Base-by-base conservation (phyloP, 2,797 vertebrate genomes). In the Poecile montanus region DNA sequence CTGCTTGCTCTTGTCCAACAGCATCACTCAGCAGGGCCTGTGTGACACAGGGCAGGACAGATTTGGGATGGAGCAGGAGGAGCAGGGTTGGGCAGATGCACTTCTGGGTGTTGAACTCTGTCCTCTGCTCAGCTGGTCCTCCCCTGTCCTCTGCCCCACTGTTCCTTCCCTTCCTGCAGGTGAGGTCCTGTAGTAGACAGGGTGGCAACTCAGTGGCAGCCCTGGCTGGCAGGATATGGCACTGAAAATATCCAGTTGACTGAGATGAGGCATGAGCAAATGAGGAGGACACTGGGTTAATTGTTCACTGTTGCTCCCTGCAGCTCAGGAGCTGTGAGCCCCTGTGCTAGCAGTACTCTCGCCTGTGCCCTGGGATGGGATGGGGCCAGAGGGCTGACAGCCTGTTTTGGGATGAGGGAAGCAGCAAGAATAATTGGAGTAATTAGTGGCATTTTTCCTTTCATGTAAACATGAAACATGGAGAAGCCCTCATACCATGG, bases 31-130 rank as follows among this genome's bases (percentile, higher is more conserved):
- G 42, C 32, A 5, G 2, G 50, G 47, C 38, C 48, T 4, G 1
- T n/a, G 62, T 0, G 5, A 74, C 2, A 1, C 1, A 0, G 30
- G 75, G 45, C 63, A 91, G 85, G 44, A 36, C 5, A 16, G n/a
- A 40, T 76, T 73, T 63, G 71, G 48, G 65, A 87, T 67, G 61
- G 36, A 88, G 65, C 42, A 77, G 50, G n/a, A 10, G 0, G 36
- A 58, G 9, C 40, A 94, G 71, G 92, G 75, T 53, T 82, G 67
- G 78, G 60, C 40, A 53, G 44, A 83, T 3, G 2, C 12, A 27
- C 29, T 61, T 34, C 36, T 1, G 0, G 6, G 4, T 2, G 0
- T 45, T 91, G 78, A 93, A 86, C 78, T 78, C 57, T 1, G 7
- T 65, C 66, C 85, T 85, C 88, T 88, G 83, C n/a, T 38, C 38